Conservation (phyloP, 1,140 invertebrate genomes). For the Magallana gigas region DNA sequence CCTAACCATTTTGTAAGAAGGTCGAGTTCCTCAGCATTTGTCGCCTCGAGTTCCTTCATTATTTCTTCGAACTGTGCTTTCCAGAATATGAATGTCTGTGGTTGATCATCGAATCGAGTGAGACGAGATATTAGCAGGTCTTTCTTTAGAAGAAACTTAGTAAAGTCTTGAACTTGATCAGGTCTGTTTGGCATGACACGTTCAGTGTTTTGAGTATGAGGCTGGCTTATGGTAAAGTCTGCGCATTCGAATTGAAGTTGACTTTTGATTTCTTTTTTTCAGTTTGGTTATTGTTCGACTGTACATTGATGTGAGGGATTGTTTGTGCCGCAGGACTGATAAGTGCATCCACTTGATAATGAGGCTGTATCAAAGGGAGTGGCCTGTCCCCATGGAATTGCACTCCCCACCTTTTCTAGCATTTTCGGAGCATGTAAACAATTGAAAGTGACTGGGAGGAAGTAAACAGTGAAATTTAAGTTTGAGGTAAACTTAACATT, state of each 20-base stretch:
- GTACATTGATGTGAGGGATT: not conserved
- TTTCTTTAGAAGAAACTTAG: conserved; percentile 32
- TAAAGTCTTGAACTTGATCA: conserved; percentile 5
- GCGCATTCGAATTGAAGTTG: not conserved
- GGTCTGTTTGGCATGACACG: not conserved
- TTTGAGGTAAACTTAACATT: no score
- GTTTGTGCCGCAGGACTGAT: no score
- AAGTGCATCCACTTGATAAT: no score
- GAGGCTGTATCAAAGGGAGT: no score
- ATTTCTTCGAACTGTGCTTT: not conserved
- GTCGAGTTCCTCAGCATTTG: not conserved
- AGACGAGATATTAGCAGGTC: conserved; percentile 24
- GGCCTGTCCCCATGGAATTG: no score
- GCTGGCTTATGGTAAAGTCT: not conserved
- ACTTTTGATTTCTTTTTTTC: not conserved
- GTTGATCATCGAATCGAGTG: not conserved
- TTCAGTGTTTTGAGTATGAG: not conserved
- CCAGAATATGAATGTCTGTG: not conserved
- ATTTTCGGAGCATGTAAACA: no score
- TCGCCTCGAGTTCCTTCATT: not conserved
- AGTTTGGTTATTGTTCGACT: not conserved
- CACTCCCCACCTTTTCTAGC: no score
- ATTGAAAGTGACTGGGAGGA: no score
- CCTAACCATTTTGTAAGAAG: conserved; percentile 32
- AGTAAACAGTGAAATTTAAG: no score